phyloP scores from a whole-genome alignment of 2,888 invertebrate genomes.

The Caenorhabditis zanzibari region DNA sequence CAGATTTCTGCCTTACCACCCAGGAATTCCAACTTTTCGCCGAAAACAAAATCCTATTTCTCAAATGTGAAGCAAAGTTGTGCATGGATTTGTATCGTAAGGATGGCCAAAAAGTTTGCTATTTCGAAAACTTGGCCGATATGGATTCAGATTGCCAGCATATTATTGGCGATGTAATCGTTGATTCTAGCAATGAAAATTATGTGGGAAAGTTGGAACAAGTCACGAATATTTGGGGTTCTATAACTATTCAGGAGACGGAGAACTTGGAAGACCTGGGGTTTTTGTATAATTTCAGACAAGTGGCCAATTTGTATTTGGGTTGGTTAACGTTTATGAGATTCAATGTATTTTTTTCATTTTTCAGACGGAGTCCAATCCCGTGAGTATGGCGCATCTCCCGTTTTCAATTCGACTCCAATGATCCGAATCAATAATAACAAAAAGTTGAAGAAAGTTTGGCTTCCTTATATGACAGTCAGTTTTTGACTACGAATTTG shows the following conservation, averaged over 20 bases:
- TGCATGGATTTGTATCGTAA: constrained; percentile 7
- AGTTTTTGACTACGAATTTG: neutral
- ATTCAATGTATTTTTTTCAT: no score
- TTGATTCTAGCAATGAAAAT: constrained; percentile 1
- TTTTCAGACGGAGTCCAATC: neutral
- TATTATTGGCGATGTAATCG: constrained; percentile 6
- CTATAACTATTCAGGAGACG: neutral
- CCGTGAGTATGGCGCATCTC: no score
- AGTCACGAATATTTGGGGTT: neutral
- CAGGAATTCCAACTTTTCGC: constrained; percentile 7
- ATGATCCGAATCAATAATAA: neutral
- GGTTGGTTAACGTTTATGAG: neutral
- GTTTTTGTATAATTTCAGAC: neutral
- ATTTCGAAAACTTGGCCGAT: neutral
- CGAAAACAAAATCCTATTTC: neutral
- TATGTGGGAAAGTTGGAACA: constrained; percentile 1
- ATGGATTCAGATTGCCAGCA: constrained; percentile 17
- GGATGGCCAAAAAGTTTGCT: constrained; percentile 18
- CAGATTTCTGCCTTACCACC: constrained; percentile 18
- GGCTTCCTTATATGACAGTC: neutral
- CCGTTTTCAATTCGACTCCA: neutral
- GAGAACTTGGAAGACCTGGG: neutral
- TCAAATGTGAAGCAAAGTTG: neutral
- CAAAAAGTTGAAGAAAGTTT: neutral
- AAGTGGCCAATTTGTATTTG: neutral